Conservation (phyloP, 2,888 invertebrate genomes). For the Brachyopa scutellaris region DNA sequence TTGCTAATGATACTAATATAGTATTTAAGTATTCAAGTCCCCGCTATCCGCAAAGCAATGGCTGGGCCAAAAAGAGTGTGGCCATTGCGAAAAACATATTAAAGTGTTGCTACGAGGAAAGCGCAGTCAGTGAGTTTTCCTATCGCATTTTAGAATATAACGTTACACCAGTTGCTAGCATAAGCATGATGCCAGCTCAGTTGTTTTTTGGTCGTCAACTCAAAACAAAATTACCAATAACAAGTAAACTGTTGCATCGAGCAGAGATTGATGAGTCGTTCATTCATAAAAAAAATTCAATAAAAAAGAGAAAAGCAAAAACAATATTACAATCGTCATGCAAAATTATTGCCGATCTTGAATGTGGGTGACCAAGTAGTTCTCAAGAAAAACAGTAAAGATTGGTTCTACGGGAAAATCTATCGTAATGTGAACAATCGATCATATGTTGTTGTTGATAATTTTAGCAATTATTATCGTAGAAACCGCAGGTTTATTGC, state of each 20-base stretch:
- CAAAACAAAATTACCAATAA: slow-evolving; percentile 41
- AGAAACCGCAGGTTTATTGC: slow-evolving; percentile 35
- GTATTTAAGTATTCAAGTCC: slow-evolving; percentile 35
- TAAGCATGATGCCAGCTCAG: slow-evolving; percentile 52
- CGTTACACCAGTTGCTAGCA: slow-evolving; percentile 49
- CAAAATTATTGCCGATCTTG: slow-evolving; percentile 1
- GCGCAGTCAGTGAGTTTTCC: slow-evolving; percentile 35
- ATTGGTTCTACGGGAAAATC: slow-evolving; percentile 35
- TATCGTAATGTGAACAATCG: slow-evolving; percentile 15
- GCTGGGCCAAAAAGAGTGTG: slow-evolving; percentile 36
- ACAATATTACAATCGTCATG: background rate
- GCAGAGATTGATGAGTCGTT: too few species aligned
- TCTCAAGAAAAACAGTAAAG: slow-evolving; percentile 56
- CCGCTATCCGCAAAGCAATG: slow-evolving; percentile 25
- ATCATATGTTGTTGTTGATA: slow-evolving; percentile 43
- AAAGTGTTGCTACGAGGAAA: slow-evolving; percentile 40
- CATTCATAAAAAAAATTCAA: too few species aligned
- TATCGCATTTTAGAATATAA: slow-evolving; percentile 59
- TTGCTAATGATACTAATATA: slow-evolving; percentile 10
- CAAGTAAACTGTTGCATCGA: background rate
- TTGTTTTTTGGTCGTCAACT: slow-evolving; percentile 52
- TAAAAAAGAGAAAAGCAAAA: background rate
- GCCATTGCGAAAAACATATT: slow-evolving; percentile 63
- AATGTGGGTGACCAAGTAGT: background rate
- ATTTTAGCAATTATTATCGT: slow-evolving; percentile 30